These are phyloP conservation scores for Spialia ferax DNA, from an alignment of 2,888 invertebrate species.

Conservation along the genomic window DNA sequence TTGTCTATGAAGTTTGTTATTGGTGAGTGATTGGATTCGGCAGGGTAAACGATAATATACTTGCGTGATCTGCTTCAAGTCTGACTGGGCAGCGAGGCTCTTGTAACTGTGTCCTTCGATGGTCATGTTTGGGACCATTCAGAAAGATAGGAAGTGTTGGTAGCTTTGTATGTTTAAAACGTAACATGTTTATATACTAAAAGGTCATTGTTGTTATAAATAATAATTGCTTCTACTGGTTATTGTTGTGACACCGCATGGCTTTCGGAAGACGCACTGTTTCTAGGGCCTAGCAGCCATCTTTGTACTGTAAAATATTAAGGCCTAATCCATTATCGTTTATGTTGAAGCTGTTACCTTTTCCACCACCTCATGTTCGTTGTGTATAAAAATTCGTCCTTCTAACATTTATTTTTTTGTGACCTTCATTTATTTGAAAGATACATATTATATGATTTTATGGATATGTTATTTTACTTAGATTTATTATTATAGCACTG, in stretches of 20 bases:
- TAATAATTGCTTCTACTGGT: constrained; percentile 18
- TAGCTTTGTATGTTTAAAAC: constrained; percentile 17
- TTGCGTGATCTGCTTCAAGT: constrained; percentile 32
- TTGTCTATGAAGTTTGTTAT: background rate
- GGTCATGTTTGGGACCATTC: constrained; percentile 26
- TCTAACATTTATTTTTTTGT: constrained; percentile 46
- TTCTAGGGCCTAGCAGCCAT: constrained; percentile 31
- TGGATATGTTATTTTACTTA: constrained; percentile 65
- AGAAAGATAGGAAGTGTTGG: constrained; percentile 13
- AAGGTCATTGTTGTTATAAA: constrained; percentile 19
- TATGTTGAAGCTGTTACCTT: constrained; percentile 27
- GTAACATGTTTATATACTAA: background rate
- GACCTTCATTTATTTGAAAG: constrained; percentile 54
- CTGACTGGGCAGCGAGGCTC: constrained; percentile 27
- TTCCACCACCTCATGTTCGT: constrained; percentile 23
- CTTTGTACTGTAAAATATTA: constrained; percentile 35
- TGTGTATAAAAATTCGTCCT: constrained; percentile 42
- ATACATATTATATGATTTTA: constrained; percentile 70
- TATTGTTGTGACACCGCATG: constrained; percentile 29
- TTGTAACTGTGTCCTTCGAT: constrained; percentile 29
- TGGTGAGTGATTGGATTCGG: constrained; percentile 26
- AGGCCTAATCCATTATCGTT: constrained; percentile 28
- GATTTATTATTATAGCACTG: constrained; percentile 62
- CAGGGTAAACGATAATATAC: constrained; percentile 33
- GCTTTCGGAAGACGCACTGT: constrained; percentile 33